Base-by-base conservation (phyloP, 1,140 invertebrate species). In the Anastrepha ludens region DNA sequence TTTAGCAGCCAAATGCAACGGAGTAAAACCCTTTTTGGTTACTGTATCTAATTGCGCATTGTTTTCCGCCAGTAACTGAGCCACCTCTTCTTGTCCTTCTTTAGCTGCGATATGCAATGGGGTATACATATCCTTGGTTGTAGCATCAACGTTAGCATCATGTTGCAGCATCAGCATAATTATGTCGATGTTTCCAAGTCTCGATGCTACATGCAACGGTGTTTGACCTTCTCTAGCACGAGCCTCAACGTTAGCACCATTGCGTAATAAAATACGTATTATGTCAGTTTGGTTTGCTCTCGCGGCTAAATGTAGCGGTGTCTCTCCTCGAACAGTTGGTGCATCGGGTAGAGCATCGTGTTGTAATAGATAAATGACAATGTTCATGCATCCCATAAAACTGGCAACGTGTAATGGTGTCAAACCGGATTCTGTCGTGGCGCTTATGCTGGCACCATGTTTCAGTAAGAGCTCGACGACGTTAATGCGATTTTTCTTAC, bases 321-420 rank as follows among this genome's bases (percentile, higher is more conserved):
- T 99, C 94, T 99, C 99, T 11, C 99, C 99, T 65, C 99, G 95
- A 20, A 99, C 97, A 2, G 99, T 99, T 20, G 97, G 97, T 89
- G 97, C 96, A 94, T 99, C 98, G 29, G 98, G 97, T 93, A 96
- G 97, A 86, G 99, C 98, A 90, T 98, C 98, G 90, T 98, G 97
- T 94, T 99, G 98, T 70, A 99, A 95, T 90, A 99, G 95, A 94
- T 97, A 98, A 90, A 99, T 98, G 41, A 99, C 98, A 90, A 99
- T 99, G 94, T 99, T 99, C 97, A 99, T 99, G 94, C 98, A 99
- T 47, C 99, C 99, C 99, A 99, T 99, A 94, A 99, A 99, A 90
- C 98, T 97, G 0, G 99, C 98, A 74, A 99, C 99, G 94, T 99
- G 99, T 50, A 99, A 94, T 17, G 98, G 98, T 11, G 99, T 99